Evolutionary conservation across 2,888 invertebrate species (phyloP), one percentile per base, ranked within the genome.

Genomic region (Andrena bicolor): DNA sequence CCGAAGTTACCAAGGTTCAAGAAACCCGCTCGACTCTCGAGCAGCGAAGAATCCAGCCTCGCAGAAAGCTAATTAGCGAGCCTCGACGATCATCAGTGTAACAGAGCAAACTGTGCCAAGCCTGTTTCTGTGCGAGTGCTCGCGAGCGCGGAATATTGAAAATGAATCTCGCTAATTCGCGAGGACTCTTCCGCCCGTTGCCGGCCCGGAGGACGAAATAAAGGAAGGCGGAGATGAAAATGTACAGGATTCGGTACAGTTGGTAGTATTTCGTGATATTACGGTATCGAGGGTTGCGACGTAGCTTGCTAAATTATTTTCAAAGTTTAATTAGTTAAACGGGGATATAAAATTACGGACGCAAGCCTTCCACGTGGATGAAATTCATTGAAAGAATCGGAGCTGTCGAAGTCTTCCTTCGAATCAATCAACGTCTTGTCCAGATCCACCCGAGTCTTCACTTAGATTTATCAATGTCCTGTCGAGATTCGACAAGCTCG

Each of bases 91-190:
- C 80, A 80, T 80, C 80, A 10, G 80, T 80, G 80, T 80, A 72
- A 80, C 72, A 80, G 66, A 80, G 80, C 80, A 72, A 80, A 80
- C 80, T 72, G 72, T 80, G 80, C 72, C 70, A 61, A 13, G 60
- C 68, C 20, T 8, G 58, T 80, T 80, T 80, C 66, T 56, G 23
- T 49, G 48, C 41, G 49, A 16, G 41, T 63, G 49, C 49, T 68
- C 61, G 32, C 4, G 56, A 61, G 51, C 53, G 48, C 32, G 53
- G 35, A 26, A 68, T 63, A 66, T 51, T 63, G 80, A 80, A 64
- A 80, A 16, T 28, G 35, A 72, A 61, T 72, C 23, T 48, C 48
- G 6, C n/a, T 32, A 48, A 61, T 60, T 53, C n/a, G 5, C 4
- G 20, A 53, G 32, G 32, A 71, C 28, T 13, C 13, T n/a, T 48